Evolutionary conservation across 2,113 vertebrate genomes (phyloP).

Genomic region (Grammomys surdaster): DNA sequence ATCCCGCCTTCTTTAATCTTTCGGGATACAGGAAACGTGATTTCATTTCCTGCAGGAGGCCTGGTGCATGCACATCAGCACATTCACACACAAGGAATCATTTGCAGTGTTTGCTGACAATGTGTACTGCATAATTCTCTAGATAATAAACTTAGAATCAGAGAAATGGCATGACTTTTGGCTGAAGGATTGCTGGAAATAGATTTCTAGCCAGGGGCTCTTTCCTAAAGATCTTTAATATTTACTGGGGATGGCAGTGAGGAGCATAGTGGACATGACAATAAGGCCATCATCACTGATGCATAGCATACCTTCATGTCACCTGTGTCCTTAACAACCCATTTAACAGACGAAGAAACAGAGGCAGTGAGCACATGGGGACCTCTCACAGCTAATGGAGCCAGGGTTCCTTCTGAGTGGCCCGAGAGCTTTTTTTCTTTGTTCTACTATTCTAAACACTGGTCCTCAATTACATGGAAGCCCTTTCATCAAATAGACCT

Average conservation of each 20-base stretch:
- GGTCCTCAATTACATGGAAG: not conserved
- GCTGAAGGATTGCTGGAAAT: not conserved
- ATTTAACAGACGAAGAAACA: not conserved
- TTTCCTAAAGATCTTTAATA: slow-evolving; percentile 13
- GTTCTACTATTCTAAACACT: not conserved
- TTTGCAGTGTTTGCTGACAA: not conserved
- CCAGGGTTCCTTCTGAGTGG: not conserved
- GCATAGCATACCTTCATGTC: not conserved
- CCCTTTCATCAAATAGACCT: not conserved
- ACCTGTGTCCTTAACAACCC: not conserved
- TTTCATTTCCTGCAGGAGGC: not conserved
- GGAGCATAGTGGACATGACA: not conserved
- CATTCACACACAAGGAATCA: too few species aligned
- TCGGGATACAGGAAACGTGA: not conserved
- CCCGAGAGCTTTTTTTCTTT: not conserved
- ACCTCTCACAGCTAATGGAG: not conserved
- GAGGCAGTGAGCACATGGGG: not conserved
- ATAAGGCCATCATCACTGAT: fast-evolving
- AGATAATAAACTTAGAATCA: not conserved
- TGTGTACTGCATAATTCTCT: not conserved
- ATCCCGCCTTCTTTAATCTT: not conserved
- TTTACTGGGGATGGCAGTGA: not conserved
- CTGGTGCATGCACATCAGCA: not conserved
- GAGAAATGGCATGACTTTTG: not conserved
- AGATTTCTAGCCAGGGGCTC: not conserved